These are phyloP conservation scores for Lobophora halterata DNA, from an alignment of 2,888 invertebrate species.

Conservation along the genomic window DNA sequence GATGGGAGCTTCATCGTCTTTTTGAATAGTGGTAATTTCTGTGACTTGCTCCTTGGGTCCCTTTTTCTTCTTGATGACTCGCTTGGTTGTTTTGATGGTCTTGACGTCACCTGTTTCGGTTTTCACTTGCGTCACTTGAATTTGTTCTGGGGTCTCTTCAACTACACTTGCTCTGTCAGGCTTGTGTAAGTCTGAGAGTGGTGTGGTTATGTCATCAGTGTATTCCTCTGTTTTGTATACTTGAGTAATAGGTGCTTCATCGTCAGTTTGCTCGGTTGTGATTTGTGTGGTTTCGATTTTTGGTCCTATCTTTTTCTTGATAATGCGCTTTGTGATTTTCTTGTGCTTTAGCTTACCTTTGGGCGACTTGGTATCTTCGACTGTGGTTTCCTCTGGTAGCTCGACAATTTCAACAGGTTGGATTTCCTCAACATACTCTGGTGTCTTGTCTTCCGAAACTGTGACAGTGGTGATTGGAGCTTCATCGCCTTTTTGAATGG, in stretches of 20 bases:
- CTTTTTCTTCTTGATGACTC: slow-evolving; percentile 43
- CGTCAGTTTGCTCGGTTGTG: too few relatives aligned
- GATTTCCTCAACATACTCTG: slow-evolving; percentile 29
- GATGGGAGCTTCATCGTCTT: slow-evolving; percentile 23
- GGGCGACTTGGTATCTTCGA: slow-evolving; percentile 40
- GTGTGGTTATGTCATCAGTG: slow-evolving; percentile 37
- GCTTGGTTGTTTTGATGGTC: slow-evolving; percentile 36
- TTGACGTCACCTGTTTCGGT: slow-evolving; percentile 38
- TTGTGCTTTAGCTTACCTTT: slow-evolving; percentile 41
- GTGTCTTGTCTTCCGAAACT: slow-evolving; percentile 49
- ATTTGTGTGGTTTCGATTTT: slow-evolving; percentile 30
- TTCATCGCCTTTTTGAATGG: slow-evolving; percentile 27
- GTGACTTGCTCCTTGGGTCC: slow-evolving; percentile 34
- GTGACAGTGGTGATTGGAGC: slow-evolving; percentile 42
- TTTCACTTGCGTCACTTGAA: slow-evolving; percentile 29
- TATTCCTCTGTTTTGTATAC: slow-evolving; percentile 34
- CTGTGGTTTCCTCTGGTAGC: slow-evolving; percentile 45
- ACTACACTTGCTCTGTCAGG: too few relatives aligned
- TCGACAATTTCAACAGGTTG: slow-evolving; percentile 44
- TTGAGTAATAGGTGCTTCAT: slow-evolving; percentile 52
- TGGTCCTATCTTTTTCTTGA: slow-evolving; percentile 26
- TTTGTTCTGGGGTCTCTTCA: too few relatives aligned
- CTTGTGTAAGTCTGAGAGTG: too few relatives aligned
- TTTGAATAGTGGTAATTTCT: slow-evolving; percentile 32
- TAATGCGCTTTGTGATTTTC: slow-evolving; percentile 28